Conservation (phyloP, 2,888 invertebrate species). For the Ryuthela nishihirai region DNA sequence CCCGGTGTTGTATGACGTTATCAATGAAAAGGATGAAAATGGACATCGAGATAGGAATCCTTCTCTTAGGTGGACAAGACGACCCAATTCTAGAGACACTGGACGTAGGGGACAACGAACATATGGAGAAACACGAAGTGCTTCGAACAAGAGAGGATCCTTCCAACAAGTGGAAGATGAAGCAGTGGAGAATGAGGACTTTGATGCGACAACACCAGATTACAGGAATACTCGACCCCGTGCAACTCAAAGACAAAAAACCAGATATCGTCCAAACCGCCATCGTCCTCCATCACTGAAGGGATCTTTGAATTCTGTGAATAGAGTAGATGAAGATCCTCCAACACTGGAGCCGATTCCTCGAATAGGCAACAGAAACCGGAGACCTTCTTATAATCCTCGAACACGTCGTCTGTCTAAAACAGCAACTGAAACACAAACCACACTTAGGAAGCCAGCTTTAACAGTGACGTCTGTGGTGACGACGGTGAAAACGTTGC, state of each 20-base stretch:
- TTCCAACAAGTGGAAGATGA: conserved; percentile 25
- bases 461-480: conserved; percentile 43
- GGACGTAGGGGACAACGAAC: too few species aligned
- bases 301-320: conserved; percentile 35
- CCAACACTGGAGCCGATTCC: conserved; percentile 24
- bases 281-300: conserved; percentile 27
- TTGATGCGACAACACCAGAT: conserved; percentile 31
- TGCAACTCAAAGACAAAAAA: conserved; percentile 21
- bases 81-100: conserved; percentile 20
- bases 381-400: conserved; percentile 33
- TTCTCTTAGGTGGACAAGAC: conserved; percentile 17
- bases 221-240: conserved; percentile 25
- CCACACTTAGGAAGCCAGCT: conserved; percentile 33
- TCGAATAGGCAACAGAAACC: conserved; percentile 15
- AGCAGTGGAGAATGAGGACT: conserved; percentile 34
- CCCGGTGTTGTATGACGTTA: conserved; percentile 31
- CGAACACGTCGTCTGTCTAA: conserved; percentile 25
- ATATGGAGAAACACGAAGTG: conserved; percentile 32
- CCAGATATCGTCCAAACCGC: conserved; percentile 18
- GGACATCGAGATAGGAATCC: conserved; percentile 14
- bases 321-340: conserved; percentile 31
- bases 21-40: conserved; percentile 22
- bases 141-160: conserved; percentile 32
- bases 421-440: conserved; percentile 17
- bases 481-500: conserved; percentile 43